Base-by-base conservation (phyloP, 2,113 vertebrate species). In the Ictidomys tridecemlineatus region DNA sequence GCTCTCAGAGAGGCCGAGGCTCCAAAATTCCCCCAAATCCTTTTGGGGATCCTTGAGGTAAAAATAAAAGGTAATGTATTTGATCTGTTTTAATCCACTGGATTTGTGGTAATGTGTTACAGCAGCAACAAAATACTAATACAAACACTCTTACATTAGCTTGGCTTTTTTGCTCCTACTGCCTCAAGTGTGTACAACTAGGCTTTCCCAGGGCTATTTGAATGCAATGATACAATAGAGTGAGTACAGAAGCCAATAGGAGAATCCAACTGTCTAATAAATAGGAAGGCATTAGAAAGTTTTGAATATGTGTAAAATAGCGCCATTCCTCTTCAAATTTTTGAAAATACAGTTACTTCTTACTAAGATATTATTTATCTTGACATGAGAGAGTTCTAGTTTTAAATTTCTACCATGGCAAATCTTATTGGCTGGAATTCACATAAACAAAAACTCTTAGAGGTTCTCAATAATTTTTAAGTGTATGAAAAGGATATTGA, bases 331-430 rank as follows among this genome's bases (percentile, higher is more conserved):
- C 32, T 78, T 73, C 26, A 78, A 45, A 42, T 53, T 73, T 88
- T 77, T 95, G 39, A 88, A 95, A 93, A 84, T 34, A n/a, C 13
- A 84, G 24, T 72, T 84, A 87, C 56, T 72, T 85, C 30, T 93
- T n/a, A 83, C 13, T 76, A 65, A 93, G 82, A n/a, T 82, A 5
- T 77, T 82, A 90, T 45, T 90, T 80, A 82, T 80, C 10, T 76
- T 95, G 76, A 58, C 37, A 51, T 24, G 28, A 30, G 72, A 51
- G 39, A 65, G 39, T 5, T 58, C 5, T 39, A 58, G 5, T 6
- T 70, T 85, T 45, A 65, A 67, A 82, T 48, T 82, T 85, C 28
- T 82, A 82, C 37, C 45, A 63, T 34, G 26, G 30, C 37, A 72
- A 67, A 34, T 87, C 39, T 85, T 94, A 69, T 48, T 73, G 86